Evolutionary conservation across 2,113 vertebrate genomes (phyloP).

Genomic region (Circaetus gallicus): DNA sequence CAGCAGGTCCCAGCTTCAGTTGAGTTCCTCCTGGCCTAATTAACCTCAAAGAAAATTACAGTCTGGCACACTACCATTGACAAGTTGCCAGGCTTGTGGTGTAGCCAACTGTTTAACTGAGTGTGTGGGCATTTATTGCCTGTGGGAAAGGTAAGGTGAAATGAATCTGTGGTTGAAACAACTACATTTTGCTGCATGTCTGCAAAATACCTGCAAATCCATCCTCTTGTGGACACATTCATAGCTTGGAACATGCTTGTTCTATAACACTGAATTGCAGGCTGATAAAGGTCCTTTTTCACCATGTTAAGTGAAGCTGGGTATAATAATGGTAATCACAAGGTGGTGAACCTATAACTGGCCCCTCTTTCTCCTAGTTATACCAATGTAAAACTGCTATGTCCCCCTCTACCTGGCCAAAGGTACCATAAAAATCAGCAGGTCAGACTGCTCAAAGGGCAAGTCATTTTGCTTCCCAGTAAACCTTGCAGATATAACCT

Average conservation of each 20-base stretch:
- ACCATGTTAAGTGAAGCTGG: neutral
- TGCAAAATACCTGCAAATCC: neutral
- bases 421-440: neutral
- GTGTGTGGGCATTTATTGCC: constrained; percentile 19
- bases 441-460: neutral
- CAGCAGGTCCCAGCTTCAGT: neutral
- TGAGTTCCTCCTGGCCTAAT: constrained; percentile 7
- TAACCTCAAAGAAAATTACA: constrained; percentile 47
- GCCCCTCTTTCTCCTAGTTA: neutral
- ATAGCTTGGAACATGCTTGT: neutral
- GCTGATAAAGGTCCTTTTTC: neutral
- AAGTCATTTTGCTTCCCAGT: neutral
- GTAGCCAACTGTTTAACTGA: constrained; percentile 1
- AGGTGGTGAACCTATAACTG: neutral
- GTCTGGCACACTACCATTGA: neutral
- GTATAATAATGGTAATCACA: neutral
- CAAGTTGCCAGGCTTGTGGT: neutral
- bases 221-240: neutral
- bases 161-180: neutral
- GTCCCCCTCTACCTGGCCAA: neutral
- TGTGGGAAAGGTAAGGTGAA: constrained; percentile 19
- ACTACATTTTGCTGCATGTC: neutral
- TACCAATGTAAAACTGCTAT: neutral
- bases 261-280: neutral
- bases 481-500: neutral